Conservation (phyloP, 2,113 vertebrate genomes). For the Leptodactylus fuscus region DNA sequence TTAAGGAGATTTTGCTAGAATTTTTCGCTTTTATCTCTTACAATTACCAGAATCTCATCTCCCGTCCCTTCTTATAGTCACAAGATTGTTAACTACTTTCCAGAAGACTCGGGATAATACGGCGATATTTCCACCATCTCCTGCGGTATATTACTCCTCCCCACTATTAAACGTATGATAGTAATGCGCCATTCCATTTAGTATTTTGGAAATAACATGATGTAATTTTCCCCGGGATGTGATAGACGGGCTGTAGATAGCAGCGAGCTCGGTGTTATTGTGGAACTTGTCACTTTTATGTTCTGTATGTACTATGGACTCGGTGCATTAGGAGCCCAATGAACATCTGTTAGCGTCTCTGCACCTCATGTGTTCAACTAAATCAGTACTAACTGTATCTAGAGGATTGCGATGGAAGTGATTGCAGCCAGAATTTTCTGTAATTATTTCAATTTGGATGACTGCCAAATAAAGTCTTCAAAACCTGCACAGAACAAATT, state of each 20-base stretch:
- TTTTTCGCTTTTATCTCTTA: not conserved
- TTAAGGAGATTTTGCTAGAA: too few relatives aligned
- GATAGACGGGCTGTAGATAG: conserved; percentile 29
- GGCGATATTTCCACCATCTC: not conserved
- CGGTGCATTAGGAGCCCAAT: conserved; percentile 23
- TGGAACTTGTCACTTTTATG: conserved; percentile 49
- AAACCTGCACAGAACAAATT: conserved; percentile 58
- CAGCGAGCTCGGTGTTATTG: conserved; percentile 20
- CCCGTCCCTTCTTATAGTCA: too few relatives aligned
- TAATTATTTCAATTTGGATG: conserved; percentile 61
- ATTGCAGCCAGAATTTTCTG: conserved; percentile 57
- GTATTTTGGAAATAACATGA: conserved; percentile 27
- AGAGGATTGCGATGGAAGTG: conserved; percentile 46
- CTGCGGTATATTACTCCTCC: conserved; percentile 25
- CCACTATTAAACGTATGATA: conserved; percentile 19
- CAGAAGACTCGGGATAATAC: not conserved
- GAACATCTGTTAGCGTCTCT: conserved; percentile 50
- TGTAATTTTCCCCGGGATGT: conserved; percentile 47
- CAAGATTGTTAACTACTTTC: not conserved
- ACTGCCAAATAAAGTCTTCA: conserved; percentile 59
- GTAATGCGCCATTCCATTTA: conserved; percentile 16
- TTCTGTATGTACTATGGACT: conserved; percentile 25
- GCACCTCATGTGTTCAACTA: conserved; percentile 49
- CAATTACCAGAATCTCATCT: not conserved
- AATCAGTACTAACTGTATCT: conserved; percentile 57